Conservation (phyloP, 1,140 invertebrate species). For the Latrodectus geometricus region DNA sequence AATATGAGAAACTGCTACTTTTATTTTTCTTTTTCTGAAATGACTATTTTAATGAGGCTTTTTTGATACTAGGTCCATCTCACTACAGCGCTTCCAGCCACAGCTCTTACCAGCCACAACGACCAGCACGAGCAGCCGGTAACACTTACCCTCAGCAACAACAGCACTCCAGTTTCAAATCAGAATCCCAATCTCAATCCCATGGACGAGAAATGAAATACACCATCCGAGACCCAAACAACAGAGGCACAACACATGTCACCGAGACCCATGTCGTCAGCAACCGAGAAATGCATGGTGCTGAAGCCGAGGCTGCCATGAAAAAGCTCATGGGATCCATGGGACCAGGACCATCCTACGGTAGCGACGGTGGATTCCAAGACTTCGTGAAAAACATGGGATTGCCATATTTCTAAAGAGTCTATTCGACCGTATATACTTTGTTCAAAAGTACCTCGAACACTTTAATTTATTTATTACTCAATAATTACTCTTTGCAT, state of each 20-base stretch:
- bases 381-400: slow-evolving; percentile 50
- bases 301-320: slow-evolving; percentile 59
- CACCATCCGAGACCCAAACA: slow-evolving; percentile 51
- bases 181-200: slow-evolving; percentile 25
- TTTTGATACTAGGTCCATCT: slow-evolving; percentile 4
- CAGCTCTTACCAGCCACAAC: slow-evolving; percentile 31
- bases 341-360: background rate
- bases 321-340: slow-evolving; percentile 60
- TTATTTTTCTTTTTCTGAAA: too few species aligned
- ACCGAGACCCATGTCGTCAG: slow-evolving; percentile 55
- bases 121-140: background rate
- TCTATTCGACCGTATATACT: background rate
- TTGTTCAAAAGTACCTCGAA: slow-evolving; percentile 9
- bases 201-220: slow-evolving; percentile 58
- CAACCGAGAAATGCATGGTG: slow-evolving; percentile 54
- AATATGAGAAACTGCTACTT: too few species aligned
- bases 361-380: slow-evolving; percentile 17
- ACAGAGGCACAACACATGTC: slow-evolving; percentile 43
- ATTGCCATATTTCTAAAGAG: slow-evolving; percentile 27
- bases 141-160: slow-evolving; percentile 17
- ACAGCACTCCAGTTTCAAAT: background rate
- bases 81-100: slow-evolving; percentile 19
- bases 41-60: background rate
- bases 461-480: slow-evolving; percentile 45
- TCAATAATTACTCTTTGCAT: background rate